Evolutionary conservation across 2,888 invertebrate species (phyloP), one percentile per base, ranked within the genome.

Genomic region (Listrodromus nycthemerus): DNA sequence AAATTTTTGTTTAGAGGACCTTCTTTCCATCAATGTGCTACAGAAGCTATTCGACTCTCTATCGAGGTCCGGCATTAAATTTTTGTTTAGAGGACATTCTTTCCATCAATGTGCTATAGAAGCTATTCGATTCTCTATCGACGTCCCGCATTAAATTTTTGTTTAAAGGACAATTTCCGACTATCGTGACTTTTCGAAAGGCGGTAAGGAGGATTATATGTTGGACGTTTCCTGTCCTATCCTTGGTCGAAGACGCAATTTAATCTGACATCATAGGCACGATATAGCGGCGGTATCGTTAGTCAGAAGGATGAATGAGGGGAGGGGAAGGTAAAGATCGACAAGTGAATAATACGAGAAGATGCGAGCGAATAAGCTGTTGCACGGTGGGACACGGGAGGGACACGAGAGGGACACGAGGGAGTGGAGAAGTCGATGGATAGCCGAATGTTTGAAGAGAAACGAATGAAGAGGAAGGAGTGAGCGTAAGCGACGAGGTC

Each of bases 401-500:
- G 41, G 24, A 2, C 7, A 21, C 10, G 65, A 4, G 27, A 10
- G 41, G 13, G 45, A 19, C n/a, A n/a, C n/a, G 30, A 1, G 16
- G 41, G 24, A 10, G n/a, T 33, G 10, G 30, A n/a, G n/a, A 33
- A 33, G 33, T 65, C 37, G 37, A 37, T 37, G 65, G 65, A 33
- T 33, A 37, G 65, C 66, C 66, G 66, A 66, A 66, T 66, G 66
- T 66, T 27, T 66, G 30, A 63, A 74, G 71, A 80, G 79, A 48
- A 77, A 75, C 61, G 78, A 80, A 75, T 61, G 48, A 63, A 52
- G 69, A 75, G 52, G 71, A 75, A 80, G 83, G 85, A 79, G 80
- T 81, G 84, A 80, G 88, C 86, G 84, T 78, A 80, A 84, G 85
- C 85, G 86, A 89, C 91, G 91, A 91, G 92, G 91, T 91, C 91